Evolutionary conservation across 2,797 vertebrate species (phyloP), one percentile per base, ranked within the genome.

Genomic region (Hipposideros larvatus): DNA sequence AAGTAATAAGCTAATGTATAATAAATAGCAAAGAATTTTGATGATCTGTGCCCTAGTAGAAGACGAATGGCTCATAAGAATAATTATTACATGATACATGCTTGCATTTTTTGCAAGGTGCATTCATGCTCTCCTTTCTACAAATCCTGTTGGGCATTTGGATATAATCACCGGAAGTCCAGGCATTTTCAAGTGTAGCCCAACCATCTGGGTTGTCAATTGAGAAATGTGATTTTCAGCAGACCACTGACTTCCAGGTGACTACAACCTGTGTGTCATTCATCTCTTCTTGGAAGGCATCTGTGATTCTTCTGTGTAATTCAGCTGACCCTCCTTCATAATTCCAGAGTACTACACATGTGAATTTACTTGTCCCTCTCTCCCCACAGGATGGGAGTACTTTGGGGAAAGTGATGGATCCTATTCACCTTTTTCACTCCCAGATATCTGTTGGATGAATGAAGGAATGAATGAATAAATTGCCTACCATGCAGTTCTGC

Each of bases 31-130:
- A 94, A 70, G 80, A 59, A 87, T 80, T 96, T 59, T 92, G 95
- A 91, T 92, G 53, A 65, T 71, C 86, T 75, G 43, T 73, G 37
- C 73, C 82, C 46, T 91, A 5, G 7, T 43, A 34, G 73, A 77
- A 94, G 90, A 97, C 89, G 87, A 70, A 57, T 51, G 85, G 53
- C 83, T 92, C 66, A 90, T 63, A 87, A 90, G 65, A 88, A 65
- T 75, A 78, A 92, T 80, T 46, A 79, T 88, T 78, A 41, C 24
- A 31, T 48, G 75, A 80, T 51, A 43, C 15, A 22, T 16, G 61
- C 61, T 88, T 80, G 53, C 37, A 43, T 90, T 87, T 46, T 92
- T 87, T 77, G 83, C 22, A 93, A 87, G 80, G 68, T 19, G 34
- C 37, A 57, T 34, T 41, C 46, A 5, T 46, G 24, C 13, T 48